Conservation (phyloP, 2,113 vertebrate species). For the Pollachius pollachius region DNA sequence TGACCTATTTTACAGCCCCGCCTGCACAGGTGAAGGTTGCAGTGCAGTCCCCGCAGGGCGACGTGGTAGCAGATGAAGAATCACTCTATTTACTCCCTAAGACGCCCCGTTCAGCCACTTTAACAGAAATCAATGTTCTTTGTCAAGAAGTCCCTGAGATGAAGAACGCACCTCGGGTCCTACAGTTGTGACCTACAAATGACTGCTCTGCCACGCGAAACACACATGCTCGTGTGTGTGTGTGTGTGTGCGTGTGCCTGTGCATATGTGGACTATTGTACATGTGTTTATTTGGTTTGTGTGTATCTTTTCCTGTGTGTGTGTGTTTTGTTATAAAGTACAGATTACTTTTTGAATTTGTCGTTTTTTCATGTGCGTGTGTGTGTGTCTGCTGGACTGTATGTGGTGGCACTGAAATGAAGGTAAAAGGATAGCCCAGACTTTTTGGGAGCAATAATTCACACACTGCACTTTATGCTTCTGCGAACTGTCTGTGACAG, state of each 20-base stretch:
- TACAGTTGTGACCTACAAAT: slow-evolving; percentile 58
- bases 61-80: slow-evolving; percentile 79
- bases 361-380: background rate
- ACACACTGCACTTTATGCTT: background rate
- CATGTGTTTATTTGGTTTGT: slow-evolving; percentile 9
- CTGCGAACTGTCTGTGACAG: background rate
- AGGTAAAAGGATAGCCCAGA: slow-evolving; percentile 17
- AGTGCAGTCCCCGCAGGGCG: slow-evolving; percentile 66
- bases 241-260: slow-evolving; percentile 18
- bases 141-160: slow-evolving; percentile 29
- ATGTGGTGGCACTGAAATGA: slow-evolving; percentile 12
- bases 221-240: slow-evolving; percentile 22
- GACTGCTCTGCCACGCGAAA: slow-evolving; percentile 43
- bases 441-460: slow-evolving; percentile 20
- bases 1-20: too few relatives aligned
- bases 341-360: slow-evolving; percentile 4
- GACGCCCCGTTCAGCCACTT: slow-evolving; percentile 57
- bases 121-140: slow-evolving; percentile 69
- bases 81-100: slow-evolving; percentile 72
- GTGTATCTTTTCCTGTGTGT: background rate
- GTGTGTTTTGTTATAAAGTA: slow-evolving; percentile 6
- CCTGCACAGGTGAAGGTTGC: slow-evolving; percentile 78
- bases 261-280: too few relatives aligned
- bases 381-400: background rate
- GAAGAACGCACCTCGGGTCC: slow-evolving; percentile 44